Evolutionary conservation across 2,888 invertebrate genomes (phyloP).

Genomic region (Melipona beecheii): DNA sequence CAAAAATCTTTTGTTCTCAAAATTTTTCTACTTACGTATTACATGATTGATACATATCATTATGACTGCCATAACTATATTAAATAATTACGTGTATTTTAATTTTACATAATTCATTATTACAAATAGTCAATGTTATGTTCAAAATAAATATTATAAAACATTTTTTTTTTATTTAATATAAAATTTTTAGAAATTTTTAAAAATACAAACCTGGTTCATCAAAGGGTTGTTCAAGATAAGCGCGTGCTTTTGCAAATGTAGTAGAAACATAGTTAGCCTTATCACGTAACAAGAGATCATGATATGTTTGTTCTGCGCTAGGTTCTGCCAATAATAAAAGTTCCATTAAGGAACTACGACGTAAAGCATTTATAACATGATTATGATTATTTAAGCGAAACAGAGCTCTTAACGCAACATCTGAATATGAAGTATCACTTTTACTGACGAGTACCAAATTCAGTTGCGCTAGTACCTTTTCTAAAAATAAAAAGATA

Average conservation of each 20-base stretch:
- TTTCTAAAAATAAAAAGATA: constrained; percentile 86
- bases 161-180: neutral
- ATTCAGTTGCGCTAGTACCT: constrained; percentile 95
- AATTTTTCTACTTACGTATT: constrained; percentile 1
- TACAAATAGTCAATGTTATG: constrained; percentile 2
- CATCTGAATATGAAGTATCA: constrained; percentile 93
- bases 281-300: constrained; percentile 85
- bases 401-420: constrained; percentile 94
- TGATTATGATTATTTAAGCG: constrained; percentile 97
- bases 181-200: neutral
- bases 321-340: constrained; percentile 93
- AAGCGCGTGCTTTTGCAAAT: constrained; percentile 78
- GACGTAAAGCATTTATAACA: constrained; percentile 95
- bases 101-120: constrained; percentile 16
- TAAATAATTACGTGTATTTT: constrained; percentile 1
- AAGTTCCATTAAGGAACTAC: constrained; percentile 93
- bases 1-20: constrained; percentile 13
- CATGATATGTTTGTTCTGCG: constrained; percentile 93
- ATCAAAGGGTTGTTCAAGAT: constrained; percentile 79
- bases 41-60: constrained; percentile 9
- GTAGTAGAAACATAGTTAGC: constrained; percentile 80
- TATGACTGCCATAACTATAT: constrained; percentile 4
- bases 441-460: constrained; percentile 95
- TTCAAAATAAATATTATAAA: constrained; percentile 12
- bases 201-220: constrained; percentile 76